phyloP scores from a whole-genome alignment of 2,888 invertebrate genomes.

The Vanessa cardui region DNA sequence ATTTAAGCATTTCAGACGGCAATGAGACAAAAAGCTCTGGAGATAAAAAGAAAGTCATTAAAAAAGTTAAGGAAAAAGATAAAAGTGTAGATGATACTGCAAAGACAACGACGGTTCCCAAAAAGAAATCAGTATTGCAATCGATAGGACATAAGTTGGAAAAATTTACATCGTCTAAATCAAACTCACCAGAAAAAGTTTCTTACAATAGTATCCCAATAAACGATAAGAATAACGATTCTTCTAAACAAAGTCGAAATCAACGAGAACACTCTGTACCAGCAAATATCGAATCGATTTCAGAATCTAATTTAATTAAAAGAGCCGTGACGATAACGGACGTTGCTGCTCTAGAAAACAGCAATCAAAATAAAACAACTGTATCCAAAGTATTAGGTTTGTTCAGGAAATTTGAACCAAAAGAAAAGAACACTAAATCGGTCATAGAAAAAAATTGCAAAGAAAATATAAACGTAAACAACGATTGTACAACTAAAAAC shows the following conservation, averaged over 20 bases:
- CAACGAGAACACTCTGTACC: constrained; percentile 87
- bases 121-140: constrained; percentile 87
- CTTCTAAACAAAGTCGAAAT: constrained; percentile 79
- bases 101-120: constrained; percentile 63
- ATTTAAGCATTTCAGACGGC: constrained; percentile 57
- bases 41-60: constrained; percentile 74
- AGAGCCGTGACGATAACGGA: constrained; percentile 89
- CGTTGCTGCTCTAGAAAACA: constrained; percentile 75
- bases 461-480: constrained; percentile 42
- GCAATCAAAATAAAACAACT: constrained; percentile 83
- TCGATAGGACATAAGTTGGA: constrained; percentile 90
- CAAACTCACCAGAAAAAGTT: constrained; percentile 77
- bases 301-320: constrained; percentile 87
- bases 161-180: constrained; percentile 83
- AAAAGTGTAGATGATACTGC: constrained; percentile 59
- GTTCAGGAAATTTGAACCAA: constrained; percentile 88
- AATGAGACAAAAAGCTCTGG: constrained; percentile 57
- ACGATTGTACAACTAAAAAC: constrained; percentile 37
- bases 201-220: constrained; percentile 52
- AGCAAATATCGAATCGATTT: constrained; percentile 74
- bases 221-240: constrained; percentile 57
- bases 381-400: constrained; percentile 90
- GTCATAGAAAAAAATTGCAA: constrained; percentile 56
- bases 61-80: constrained; percentile 75
- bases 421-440: constrained; percentile 68